Conservation (phyloP, 2,888 invertebrate species). For the Phortica magna region DNA sequence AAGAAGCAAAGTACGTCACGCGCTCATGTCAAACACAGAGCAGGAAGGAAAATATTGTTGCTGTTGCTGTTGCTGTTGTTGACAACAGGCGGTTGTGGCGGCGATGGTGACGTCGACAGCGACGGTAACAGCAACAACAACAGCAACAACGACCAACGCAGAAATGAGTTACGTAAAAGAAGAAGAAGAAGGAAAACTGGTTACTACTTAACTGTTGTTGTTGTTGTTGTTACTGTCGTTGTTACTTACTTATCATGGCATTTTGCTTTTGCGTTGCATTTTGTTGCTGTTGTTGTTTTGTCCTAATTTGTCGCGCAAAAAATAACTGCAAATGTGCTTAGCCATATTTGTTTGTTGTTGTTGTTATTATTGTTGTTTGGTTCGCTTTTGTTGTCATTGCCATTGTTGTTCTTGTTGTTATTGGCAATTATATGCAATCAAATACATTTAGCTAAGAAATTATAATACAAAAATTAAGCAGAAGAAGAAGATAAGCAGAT, state of each 20-base stretch:
- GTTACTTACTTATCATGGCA: no score
- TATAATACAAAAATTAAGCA: no score
- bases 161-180: slow-evolving; percentile 35
- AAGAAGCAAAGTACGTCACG: background rate
- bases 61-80: slow-evolving; percentile 24
- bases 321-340: slow-evolving; percentile 16
- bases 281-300: background rate
- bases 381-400: no score
- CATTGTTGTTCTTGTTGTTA: background rate
- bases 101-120: background rate
- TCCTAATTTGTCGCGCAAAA: background rate
- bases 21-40: background rate
- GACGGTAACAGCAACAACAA: no score
- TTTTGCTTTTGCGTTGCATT: background rate
- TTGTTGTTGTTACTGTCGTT: slow-evolving; percentile 5
- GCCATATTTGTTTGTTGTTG: background rate
- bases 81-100: slow-evolving; percentile 46
- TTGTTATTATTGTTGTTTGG: no score
- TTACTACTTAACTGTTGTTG: background rate
- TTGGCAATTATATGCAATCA: no score
- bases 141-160: background rate
- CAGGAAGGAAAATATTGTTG: slow-evolving; percentile 6
- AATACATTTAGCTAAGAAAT: no score
- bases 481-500: no score
- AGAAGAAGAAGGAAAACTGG: slow-evolving; percentile 33